Conservation (phyloP, 2,797 vertebrate species). For the Sandelia bainsii region DNA sequence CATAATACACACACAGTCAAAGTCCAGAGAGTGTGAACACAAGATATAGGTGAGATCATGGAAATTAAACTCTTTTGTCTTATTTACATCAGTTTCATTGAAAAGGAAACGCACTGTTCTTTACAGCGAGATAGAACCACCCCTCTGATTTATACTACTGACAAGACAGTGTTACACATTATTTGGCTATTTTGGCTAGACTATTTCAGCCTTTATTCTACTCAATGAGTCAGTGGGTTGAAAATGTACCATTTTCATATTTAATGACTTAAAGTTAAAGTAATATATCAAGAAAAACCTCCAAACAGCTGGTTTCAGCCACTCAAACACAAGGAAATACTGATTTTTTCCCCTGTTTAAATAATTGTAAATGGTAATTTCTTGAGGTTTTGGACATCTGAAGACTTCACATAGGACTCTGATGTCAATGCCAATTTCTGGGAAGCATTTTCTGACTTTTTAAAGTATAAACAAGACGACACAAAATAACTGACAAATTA, state of each 20-base stretch:
- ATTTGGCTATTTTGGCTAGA: no score
- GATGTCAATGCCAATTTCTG: no score
- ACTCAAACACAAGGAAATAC: not conserved
- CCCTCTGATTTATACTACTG: not conserved
- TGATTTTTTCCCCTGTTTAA: not conserved
- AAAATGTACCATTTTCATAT: not conserved
- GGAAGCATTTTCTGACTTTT: no score
- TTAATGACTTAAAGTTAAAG: not conserved
- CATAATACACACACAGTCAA: not conserved
- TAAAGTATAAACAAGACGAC: no score
- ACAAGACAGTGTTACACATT: not conserved
- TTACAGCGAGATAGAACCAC: conserved; percentile 5
- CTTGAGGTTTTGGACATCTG: no score
- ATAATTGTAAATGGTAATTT: not conserved
- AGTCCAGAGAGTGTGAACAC: not conserved
- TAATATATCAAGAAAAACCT: not conserved
- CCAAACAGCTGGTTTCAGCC: not conserved
- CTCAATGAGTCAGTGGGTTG: not conserved
- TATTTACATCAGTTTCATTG: not conserved
- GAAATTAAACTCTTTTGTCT: conserved; percentile 27
- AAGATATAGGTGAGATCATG: not conserved
- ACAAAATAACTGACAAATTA: no score
- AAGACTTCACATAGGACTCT: no score
- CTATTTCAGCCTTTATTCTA: not conserved
- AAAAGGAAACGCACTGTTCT: conserved; percentile 48